phyloP scores from a whole-genome alignment of 2,888 invertebrate species.

The Temnothorax ravouxi region DNA sequence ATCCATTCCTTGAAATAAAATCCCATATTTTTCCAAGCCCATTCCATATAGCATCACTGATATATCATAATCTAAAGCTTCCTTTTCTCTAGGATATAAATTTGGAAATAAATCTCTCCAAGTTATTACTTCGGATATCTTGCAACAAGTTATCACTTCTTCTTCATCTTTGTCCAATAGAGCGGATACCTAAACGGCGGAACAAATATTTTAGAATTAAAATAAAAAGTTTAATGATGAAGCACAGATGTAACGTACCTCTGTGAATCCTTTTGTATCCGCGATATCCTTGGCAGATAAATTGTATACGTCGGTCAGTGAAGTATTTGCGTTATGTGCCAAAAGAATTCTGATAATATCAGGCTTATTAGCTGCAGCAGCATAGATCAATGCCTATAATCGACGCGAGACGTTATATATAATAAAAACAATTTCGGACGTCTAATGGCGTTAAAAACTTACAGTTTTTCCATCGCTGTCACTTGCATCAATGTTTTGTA shows the following conservation, averaged over 20 bases:
- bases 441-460: constrained; percentile 69
- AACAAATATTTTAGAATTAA: constrained; percentile 19
- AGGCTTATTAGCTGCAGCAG: constrained; percentile 88
- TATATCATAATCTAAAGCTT: constrained; percentile 86
- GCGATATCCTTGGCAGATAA: constrained; percentile 88
- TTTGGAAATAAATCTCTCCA: constrained; percentile 88
- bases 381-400: constrained; percentile 89
- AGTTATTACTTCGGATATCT: constrained; percentile 76
- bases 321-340: constrained; percentile 87
- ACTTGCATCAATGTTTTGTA: constrained; percentile 88
- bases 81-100: constrained; percentile 62
- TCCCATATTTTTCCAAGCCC: constrained; percentile 87
- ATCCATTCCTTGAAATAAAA: constrained; percentile 87
- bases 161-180: constrained; percentile 71
- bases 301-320: constrained; percentile 87
- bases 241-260: constrained; percentile 81
- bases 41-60: constrained; percentile 88
- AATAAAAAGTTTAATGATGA: constrained; percentile 7
- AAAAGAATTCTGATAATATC: constrained; percentile 88
- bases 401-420: constrained; percentile 6
- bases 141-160: constrained; percentile 70
- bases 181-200: constrained; percentile 71
- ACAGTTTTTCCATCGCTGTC: constrained; percentile 90
- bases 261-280: constrained; percentile 86
- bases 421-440: not conserved